A percentile compares a stretch with the other conserved stretches of the same genome.
Conservation (phyloP, 2,797 vertebrate species). For the Odontamblyopus lacepedii region DNA sequence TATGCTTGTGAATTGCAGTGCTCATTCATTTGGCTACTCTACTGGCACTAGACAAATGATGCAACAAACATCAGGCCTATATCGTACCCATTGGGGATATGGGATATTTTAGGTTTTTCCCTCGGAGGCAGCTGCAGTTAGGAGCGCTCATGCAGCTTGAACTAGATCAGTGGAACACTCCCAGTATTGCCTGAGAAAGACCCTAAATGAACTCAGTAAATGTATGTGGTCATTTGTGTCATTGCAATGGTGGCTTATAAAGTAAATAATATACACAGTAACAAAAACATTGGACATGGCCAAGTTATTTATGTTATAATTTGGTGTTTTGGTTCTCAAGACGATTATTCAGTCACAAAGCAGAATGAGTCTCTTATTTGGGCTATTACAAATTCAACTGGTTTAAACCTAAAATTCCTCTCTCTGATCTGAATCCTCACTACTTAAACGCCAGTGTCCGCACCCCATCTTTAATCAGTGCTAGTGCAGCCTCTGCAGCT, state of each 20-base stretch:
- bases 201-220: not conserved
- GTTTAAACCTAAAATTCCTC: too few species aligned
- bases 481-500: too few species aligned
- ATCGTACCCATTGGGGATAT: not conserved
- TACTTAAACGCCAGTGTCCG: too few species aligned
- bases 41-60: not conserved
- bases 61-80: not conserved
- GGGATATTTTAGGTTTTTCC: constrained; percentile 1
- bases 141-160: not conserved
- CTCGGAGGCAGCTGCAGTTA: constrained; percentile 6
- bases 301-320: too few species aligned
- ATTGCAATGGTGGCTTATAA: not conserved
- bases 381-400: too few species aligned
- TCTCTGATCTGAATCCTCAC: too few species aligned
- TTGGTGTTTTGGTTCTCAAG: too few species aligned
- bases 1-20: not conserved
- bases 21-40: not conserved
- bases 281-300: too few species aligned
- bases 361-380: too few species aligned
- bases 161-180: constrained; percentile 5
- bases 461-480: too few species aligned
- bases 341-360: too few species aligned
- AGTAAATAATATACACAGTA: not conserved
- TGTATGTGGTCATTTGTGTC: not conserved
- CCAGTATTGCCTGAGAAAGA: not conserved